Conservation (phyloP, 2,113 vertebrate species). For the Penelope pileata region DNA sequence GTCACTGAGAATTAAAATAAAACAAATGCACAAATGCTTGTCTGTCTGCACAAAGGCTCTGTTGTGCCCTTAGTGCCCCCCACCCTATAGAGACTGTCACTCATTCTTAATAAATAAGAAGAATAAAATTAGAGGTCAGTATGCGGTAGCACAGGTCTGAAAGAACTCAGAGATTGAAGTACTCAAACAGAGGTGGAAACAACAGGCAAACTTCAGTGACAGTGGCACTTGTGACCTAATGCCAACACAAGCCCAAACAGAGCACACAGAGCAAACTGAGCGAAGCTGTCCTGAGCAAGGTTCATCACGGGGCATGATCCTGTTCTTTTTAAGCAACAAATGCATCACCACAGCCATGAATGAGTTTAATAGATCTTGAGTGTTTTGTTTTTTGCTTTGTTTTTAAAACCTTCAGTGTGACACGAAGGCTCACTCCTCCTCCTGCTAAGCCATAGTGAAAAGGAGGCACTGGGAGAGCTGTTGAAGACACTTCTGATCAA, state of each 20-base stretch:
- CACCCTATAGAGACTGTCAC: background rate
- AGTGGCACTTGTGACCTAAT: background rate
- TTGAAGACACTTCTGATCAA: background rate
- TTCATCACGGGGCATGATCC: background rate
- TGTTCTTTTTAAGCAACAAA: background rate
- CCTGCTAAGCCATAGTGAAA: background rate
- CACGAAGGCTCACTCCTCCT: background rate
- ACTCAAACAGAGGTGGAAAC: background rate
- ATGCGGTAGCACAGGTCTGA: background rate
- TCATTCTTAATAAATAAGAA: background rate
- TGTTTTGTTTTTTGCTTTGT: background rate
- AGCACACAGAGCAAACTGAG: background rate
- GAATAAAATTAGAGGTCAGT: background rate
- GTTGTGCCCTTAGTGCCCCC: background rate
- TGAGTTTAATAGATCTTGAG: background rate
- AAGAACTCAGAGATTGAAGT: background rate
- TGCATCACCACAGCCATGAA: background rate
- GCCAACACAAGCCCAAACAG: background rate
- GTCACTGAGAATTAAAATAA: background rate
- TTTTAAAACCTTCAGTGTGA: background rate
- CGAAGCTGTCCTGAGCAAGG: background rate
- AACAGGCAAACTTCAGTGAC: background rate
- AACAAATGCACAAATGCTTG: too few relatives aligned
- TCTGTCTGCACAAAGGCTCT: background rate
- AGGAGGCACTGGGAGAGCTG: background rate